A percentile compares a stretch with the other conserved stretches of the same genome.
Conservation (phyloP, 2,888 invertebrate genomes). For the Stenurella melanura region DNA sequence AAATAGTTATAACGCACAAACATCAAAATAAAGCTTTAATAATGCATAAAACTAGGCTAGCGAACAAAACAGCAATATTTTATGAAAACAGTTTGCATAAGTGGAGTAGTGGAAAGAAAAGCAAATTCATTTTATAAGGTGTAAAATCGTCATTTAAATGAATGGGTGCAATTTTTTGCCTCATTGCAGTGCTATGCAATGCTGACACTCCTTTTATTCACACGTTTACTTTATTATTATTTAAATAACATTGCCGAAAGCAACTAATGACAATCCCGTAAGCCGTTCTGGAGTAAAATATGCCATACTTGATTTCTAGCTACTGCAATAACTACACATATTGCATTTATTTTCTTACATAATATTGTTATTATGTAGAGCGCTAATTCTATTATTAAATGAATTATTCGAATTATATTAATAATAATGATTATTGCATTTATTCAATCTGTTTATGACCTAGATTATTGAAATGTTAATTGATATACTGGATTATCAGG, state of each 20-base stretch:
- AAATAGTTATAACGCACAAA: too few species aligned
- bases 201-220: not conserved
- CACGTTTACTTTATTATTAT: not conserved
- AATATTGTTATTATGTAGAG: not conserved
- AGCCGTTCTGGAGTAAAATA: not conserved
- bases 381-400: constrained; percentile 13
- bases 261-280: not conserved
- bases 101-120: too few species aligned
- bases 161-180: too few species aligned
- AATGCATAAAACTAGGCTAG: too few species aligned
- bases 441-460: not conserved
- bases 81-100: too few species aligned
- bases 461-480: not conserved
- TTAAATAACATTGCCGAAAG: not conserved
- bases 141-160: too few species aligned
- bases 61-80: too few species aligned
- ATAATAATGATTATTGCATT: not conserved
- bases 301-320: not conserved
- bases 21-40: too few species aligned
- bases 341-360: not conserved
- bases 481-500: not conserved
- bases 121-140: too few species aligned
- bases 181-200: not conserved
- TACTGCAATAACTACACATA: not conserved
- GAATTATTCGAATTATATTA: constrained; percentile 10